These are phyloP conservation scores for Drosophila tristis DNA, from an alignment of 1,140 invertebrate genomes.

Conservation along the genomic window DNA sequence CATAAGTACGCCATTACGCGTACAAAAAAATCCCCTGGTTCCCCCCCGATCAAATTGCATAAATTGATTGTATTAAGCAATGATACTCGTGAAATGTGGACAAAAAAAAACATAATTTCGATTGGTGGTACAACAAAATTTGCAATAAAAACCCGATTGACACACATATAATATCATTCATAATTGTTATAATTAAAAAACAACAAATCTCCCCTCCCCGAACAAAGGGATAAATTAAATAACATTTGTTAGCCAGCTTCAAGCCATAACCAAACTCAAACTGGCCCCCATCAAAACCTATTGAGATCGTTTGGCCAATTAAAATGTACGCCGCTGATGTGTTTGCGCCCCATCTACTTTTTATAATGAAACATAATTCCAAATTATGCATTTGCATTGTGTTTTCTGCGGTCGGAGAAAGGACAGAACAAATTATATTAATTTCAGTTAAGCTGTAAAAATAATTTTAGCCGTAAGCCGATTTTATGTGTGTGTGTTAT, in stretches of 20 bases:
- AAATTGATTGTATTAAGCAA: constrained; percentile 60
- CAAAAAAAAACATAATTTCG: constrained; percentile 16
- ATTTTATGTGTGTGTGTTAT: constrained; percentile 13
- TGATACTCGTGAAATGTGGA: constrained; percentile 4
- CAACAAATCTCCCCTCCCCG: constrained; percentile 9
- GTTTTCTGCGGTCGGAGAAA: constrained; percentile 5
- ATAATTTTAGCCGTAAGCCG: constrained; percentile 43
- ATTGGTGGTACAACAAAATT: constrained; percentile 4
- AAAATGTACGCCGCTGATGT: constrained; percentile 40
- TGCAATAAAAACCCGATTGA: constrained; percentile 35
- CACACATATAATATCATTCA: constrained; percentile 39
- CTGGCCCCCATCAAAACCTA: constrained; percentile 40
- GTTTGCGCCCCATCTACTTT: constrained; percentile 23
- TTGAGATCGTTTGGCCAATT: constrained; percentile 52
- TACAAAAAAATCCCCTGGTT: constrained; percentile 15
- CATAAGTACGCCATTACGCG: constrained; percentile 12
- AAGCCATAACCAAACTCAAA: constrained; percentile 21
- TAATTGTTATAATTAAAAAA: constrained; percentile 45
- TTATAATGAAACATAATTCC: constrained; percentile 58
- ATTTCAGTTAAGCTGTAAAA: constrained; percentile 46
- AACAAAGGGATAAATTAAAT: constrained; percentile 4
- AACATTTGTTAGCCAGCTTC: constrained; percentile 30
- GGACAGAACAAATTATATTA: constrained; percentile 26
- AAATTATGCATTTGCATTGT: constrained; percentile 23
- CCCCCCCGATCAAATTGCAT: constrained; percentile 17